Conservation (phyloP, 2,888 invertebrate species). For the Lymantria dispar region DNA sequence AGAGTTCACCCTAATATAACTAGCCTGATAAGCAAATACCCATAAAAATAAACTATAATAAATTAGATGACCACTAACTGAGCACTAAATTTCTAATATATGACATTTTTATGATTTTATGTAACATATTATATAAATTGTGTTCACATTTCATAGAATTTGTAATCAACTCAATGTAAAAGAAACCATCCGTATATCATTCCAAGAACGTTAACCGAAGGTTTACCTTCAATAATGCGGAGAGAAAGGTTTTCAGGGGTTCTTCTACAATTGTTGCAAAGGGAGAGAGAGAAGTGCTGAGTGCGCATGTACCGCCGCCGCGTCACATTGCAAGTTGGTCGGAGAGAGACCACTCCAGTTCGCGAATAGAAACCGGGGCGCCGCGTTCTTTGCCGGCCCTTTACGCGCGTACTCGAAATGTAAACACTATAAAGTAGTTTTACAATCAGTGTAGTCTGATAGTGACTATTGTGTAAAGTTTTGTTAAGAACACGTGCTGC, state of each 20-base stretch:
- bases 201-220: conserved; percentile 64
- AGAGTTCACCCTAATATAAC: not conserved
- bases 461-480: conserved; percentile 38
- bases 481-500: conserved; percentile 29
- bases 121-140: no score
- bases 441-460: conserved; percentile 39
- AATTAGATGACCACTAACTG: no score
- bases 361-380: conserved; percentile 49
- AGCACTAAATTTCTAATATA: no score
- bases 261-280: conserved; percentile 64
- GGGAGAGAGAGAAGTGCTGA: conserved; percentile 57
- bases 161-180: conserved; percentile 23
- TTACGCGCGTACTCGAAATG: conserved; percentile 41
- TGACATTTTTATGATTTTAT: no score
- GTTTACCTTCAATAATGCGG: conserved; percentile 65
- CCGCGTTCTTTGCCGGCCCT: conserved; percentile 40
- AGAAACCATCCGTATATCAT: conserved; percentile 48
- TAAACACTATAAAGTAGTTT: conserved; percentile 48
- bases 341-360: conserved; percentile 56
- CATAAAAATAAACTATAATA: no score
- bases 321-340: conserved; percentile 49
- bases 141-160: no score
- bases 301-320: conserved; percentile 70
- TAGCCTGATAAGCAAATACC: no score
- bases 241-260: conserved; percentile 58